Base-by-base conservation (phyloP, 1,140 invertebrate species). In the Lineus longissimus region DNA sequence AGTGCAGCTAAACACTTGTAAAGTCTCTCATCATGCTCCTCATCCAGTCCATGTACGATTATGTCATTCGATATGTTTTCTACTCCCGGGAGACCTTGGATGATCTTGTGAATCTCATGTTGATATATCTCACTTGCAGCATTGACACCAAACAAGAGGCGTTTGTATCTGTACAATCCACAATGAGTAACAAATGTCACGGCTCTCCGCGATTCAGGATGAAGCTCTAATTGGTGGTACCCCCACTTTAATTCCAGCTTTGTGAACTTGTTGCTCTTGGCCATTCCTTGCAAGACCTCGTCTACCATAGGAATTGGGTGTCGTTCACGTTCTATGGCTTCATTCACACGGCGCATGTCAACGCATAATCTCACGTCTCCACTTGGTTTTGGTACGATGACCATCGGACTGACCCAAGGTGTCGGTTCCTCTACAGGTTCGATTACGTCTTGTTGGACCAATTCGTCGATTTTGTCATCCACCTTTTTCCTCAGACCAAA, bases 181-280 rank as follows among this genome's bases (percentile, higher is more conserved):
- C 4, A 36, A 36, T 36, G 4, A 15, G 6, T 36, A 4, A 36
- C 40, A 23, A 70, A 66, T 13, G 67, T 66, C 6, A 61, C 68
- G 27, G 65, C 65, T 27, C 63, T 59, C n/a, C 70, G 47, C 2
- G 62, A 71, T n/a, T 66, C 45, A 60, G 70, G 60, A 17, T 69
- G 62, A 13, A 77, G 36, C 54, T 71, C 68, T 2, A 76, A 25
- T 40, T 76, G 74, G 61, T 76, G 70, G 57, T 71, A 75, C 17
- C 63, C 61, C 9, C 61, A n/a, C 17, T 33, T 60, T 2, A 74
- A 55, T 41, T 73, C 74, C 17, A 75, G 13, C 13, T 69, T 75
- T 2, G 61, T 64, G 54, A 76, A 73, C 23, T 66, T 40, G 13
- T 30, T 67, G 11, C 67, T 54, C 40, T 61, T 69, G 55, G 71